Base-by-base conservation (phyloP, 2,888 invertebrate species). In the Apantesis nais region DNA sequence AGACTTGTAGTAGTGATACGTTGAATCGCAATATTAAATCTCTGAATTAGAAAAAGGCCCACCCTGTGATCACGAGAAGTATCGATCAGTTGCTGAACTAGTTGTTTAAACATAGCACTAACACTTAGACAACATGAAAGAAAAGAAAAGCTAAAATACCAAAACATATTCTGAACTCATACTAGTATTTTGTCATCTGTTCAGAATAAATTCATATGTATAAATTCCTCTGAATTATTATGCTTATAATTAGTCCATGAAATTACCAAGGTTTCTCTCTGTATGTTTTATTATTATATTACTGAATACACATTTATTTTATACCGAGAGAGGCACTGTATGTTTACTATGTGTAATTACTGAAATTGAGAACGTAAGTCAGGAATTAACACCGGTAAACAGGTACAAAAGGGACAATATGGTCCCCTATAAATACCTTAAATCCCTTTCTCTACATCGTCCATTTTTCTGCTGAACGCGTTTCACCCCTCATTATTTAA, bases 401-500 rank as follows among this genome's bases (percentile, higher is more conserved):
- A 71, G 22, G 60, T 62, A 72, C 25, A n/a, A 71, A 66, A 41
- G 12, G 29, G 55, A n/a, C n/a, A 48, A 48, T 31, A 37, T 63
- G 71, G 69, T 66, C 73, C 60, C 41, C 78, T 72, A 78, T 78
- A 80, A 74, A 80, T 75, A 76, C 79, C 76, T 78, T 78, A 73
- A 74, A 78, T 79, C 78, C 72, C 73, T 79, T 81, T 78, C 69
- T 68, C 74, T 68, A 58, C 44, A 62, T 52, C 70, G 71, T 48
- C 60, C 66, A 78, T 82, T 80, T 83, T 83, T 80, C 70, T 76
- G 73, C 72, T 55, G 48, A 72, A 74, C 37, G 67, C 70, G 70
- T 68, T 75, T 79, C 72, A 67, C 74, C 78, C 76, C 78, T 82
- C 84, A 82, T 86, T 88, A 86, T 88, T 89, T 86, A 85, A 85